phyloP scores from a whole-genome alignment of 2,888 invertebrate species.

The Plagodis dolabraria region DNA sequence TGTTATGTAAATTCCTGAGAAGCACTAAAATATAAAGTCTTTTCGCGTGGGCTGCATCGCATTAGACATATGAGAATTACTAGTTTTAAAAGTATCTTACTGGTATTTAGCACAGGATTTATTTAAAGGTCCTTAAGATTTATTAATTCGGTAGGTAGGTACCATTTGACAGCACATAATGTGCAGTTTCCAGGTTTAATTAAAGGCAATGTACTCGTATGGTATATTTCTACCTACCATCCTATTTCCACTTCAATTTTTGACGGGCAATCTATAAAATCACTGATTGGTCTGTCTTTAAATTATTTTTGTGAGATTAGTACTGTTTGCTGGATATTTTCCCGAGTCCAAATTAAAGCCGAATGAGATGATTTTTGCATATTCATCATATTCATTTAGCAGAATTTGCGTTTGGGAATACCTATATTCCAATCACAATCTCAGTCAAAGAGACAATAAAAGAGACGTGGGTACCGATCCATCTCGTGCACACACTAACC shows the following conservation, averaged over 20 bases:
- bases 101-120: conserved; percentile 24
- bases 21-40: conserved; percentile 28
- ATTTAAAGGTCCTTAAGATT: conserved; percentile 16
- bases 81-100: conserved; percentile 18
- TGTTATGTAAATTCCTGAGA: conserved; percentile 26
- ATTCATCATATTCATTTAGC: too few relatives aligned
- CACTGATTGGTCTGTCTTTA: too few relatives aligned
- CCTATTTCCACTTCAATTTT: too few relatives aligned
- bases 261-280: too few relatives aligned
- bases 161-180: conserved; percentile 1
- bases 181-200: too few relatives aligned
- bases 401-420: not conserved
- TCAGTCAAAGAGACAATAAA: conserved; percentile 18
- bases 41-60: conserved; percentile 44
- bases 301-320: too few relatives aligned
- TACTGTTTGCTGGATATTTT: too few relatives aligned
- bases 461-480: conserved; percentile 34
- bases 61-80: conserved; percentile 22
- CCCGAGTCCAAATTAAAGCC: too few relatives aligned
- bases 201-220: too few relatives aligned
- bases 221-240: too few relatives aligned
- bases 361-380: too few relatives aligned
- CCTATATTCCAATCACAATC: not conserved
- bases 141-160: conserved; percentile 16
- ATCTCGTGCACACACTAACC: conserved; percentile 36